phyloP scores from a whole-genome alignment of 2,113 vertebrate genomes.

The Pomatostomus ruficeps region DNA sequence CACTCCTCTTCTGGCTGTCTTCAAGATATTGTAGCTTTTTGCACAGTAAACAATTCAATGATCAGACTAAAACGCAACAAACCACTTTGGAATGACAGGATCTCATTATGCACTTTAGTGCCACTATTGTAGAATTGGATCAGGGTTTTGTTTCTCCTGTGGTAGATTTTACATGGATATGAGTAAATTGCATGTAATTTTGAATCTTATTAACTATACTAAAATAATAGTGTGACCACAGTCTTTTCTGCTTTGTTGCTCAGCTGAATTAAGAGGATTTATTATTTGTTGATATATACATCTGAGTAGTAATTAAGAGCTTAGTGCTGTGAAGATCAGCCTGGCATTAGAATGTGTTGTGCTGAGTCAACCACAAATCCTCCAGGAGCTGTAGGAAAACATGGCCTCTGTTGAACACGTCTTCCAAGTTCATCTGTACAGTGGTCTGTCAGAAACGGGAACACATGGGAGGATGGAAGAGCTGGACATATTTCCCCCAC shows the following conservation, averaged over 20 bases:
- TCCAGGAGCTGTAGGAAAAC: neutral
- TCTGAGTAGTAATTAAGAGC: neutral
- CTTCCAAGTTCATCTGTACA: neutral
- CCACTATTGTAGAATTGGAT: neutral
- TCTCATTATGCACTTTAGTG: neutral
- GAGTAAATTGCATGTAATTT: conserved; percentile 1
- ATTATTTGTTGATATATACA: neutral
- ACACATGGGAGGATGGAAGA: neutral
- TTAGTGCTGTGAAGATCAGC: neutral
- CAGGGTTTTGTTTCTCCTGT: neutral
- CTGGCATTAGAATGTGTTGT: neutral
- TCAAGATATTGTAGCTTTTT: neutral
- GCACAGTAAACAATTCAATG: neutral
- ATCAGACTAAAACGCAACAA: neutral
- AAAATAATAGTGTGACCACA: neutral
- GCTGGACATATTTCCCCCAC: neutral
- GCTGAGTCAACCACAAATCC: neutral
- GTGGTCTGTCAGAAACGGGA: neutral
- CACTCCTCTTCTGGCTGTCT: neutral
- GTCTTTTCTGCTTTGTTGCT: neutral
- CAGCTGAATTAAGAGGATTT: conserved; percentile 24
- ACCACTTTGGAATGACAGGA: neutral
- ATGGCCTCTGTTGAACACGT: neutral
- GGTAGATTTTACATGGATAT: neutral
- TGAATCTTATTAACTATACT: neutral